Evolutionary conservation across 2,888 invertebrate genomes (phyloP).

Genomic region (Cheilosia soror): DNA sequence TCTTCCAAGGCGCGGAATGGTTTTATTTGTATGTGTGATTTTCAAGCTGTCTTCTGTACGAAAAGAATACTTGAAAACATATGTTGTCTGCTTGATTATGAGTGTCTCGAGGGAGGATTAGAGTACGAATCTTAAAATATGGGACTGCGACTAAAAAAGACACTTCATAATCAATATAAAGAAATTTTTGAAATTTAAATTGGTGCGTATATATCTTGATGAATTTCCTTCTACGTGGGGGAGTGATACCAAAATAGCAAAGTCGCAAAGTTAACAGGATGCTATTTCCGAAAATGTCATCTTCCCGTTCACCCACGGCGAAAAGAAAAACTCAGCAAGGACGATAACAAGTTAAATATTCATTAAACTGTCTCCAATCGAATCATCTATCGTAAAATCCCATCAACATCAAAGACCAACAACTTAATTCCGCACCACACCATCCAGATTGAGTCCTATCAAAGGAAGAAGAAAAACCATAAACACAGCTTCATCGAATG

Average conservation of each 20-base stretch:
- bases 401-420: constrained; percentile 31
- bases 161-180: neutral
- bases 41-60: neutral
- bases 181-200: no score
- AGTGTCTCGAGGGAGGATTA: constrained; percentile 43
- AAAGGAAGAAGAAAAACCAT: neutral
- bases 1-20: neutral
- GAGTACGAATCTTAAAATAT: neutral
- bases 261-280: no score
- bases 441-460: constrained; percentile 1
- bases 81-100: constrained; percentile 57
- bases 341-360: constrained; percentile 28
- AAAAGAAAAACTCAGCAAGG: no score
- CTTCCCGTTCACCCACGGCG: no score
- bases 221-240: no score
- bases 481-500: constrained; percentile 25
- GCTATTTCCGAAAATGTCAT: no score
- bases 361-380: constrained; percentile 30
- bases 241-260: no score
- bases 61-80: constrained; percentile 14
- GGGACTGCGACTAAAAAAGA: no score
- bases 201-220: no score
- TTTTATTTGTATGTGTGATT: neutral
- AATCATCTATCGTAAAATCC: constrained; percentile 5
- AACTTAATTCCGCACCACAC: neutral